phyloP scores from a whole-genome alignment of 2,797 vertebrate genomes.

The Dallia pectoralis region DNA sequence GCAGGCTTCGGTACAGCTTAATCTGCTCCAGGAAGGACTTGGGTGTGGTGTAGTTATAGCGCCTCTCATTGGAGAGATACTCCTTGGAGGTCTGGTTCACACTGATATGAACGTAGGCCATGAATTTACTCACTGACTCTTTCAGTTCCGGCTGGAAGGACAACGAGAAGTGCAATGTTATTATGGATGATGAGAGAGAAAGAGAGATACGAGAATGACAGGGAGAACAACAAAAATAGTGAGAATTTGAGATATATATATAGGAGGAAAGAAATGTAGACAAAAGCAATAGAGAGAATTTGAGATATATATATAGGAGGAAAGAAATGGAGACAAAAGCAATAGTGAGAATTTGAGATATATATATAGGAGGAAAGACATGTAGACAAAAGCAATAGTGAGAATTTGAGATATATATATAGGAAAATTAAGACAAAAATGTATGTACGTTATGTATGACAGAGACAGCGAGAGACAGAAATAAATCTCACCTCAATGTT shows the following conservation, averaged over 20 bases:
- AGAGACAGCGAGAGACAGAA: slow-evolving; percentile 11
- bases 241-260: not conserved
- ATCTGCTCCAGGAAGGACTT: slow-evolving; percentile 98
- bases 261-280: not conserved
- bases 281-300: too few species aligned
- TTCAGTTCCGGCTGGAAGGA: slow-evolving; percentile 74
- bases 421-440: not conserved
- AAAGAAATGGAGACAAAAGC: not conserved
- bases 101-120: slow-evolving; percentile 89
- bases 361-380: not conserved
- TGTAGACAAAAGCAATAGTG: too few species aligned
- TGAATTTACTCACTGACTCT: slow-evolving; percentile 91
- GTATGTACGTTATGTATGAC: slow-evolving; percentile 31
- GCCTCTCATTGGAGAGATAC: slow-evolving; percentile 85
- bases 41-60: slow-evolving; percentile 94
- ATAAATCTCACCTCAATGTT: slow-evolving; percentile 77
- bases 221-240: not conserved
- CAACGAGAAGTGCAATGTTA: not conserved
- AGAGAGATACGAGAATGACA: not conserved
- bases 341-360: not conserved
- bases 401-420: not conserved
- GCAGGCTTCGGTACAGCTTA: slow-evolving; percentile 86
- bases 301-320: not conserved
- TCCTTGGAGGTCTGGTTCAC: slow-evolving; percentile 84
- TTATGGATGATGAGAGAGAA: not conserved